These are phyloP conservation scores for Leptopilina myrica DNA, from an alignment of 2,888 invertebrate species.

Conservation along the genomic window DNA sequence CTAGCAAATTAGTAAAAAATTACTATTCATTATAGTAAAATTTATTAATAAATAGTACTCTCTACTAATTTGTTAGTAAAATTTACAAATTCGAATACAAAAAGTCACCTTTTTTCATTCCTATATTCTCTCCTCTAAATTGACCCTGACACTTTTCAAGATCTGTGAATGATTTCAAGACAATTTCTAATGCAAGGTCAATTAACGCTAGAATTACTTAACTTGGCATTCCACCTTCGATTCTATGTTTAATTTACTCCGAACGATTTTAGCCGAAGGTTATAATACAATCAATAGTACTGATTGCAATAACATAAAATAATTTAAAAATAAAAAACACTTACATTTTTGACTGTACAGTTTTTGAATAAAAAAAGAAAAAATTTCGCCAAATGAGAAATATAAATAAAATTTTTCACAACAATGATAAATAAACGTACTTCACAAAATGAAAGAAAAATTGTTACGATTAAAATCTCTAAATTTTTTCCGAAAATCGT, in stretches of 20 bases:
- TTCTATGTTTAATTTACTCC: conserved; percentile 26
- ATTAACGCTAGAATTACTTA: conserved; percentile 31
- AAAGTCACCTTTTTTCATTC: too few relatives aligned
- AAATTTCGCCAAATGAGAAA: not conserved
- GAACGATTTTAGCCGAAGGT: conserved; percentile 8
- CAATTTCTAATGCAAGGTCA: conserved; percentile 8
- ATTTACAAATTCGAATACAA: too few relatives aligned
- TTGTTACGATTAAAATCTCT: too few relatives aligned
- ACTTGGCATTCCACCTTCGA: conserved; percentile 36
- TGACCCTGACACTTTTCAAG: conserved; percentile 13
- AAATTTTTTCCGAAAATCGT: not conserved
- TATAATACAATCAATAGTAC: not conserved
- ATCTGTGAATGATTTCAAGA: conserved; percentile 26
- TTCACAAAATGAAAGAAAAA: too few relatives aligned
- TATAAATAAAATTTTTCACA: not conserved
- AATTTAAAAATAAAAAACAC: too few relatives aligned
- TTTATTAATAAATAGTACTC: too few relatives aligned
- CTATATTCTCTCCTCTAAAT: too few relatives aligned
- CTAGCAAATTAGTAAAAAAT: too few relatives aligned
- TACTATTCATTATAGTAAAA: too few relatives aligned
- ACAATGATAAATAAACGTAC: not conserved
- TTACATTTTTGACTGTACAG: not conserved
- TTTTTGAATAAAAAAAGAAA: not conserved
- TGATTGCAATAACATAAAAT: too few relatives aligned
- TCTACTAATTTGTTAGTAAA: too few relatives aligned